phyloP scores from a whole-genome alignment of 2,888 invertebrate genomes.

The Rhogogaster chlorosoma region DNA sequence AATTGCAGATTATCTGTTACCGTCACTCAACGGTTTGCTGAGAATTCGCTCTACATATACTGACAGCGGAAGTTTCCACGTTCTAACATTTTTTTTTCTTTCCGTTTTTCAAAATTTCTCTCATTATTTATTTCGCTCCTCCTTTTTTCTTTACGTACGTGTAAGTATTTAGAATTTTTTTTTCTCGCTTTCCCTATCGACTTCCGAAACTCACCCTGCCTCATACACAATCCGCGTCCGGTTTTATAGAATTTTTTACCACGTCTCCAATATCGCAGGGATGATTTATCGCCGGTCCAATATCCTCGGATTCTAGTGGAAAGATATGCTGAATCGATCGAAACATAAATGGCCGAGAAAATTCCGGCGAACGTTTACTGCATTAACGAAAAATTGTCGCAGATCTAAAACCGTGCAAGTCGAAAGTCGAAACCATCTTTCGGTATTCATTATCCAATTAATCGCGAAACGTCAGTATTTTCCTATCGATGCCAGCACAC shows the following conservation, averaged over 20 bases:
- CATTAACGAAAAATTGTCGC: background rate
- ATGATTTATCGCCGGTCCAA: constrained; percentile 18
- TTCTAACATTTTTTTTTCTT: background rate
- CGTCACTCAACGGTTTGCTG: background rate
- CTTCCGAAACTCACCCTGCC: background rate
- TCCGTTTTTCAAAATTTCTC: background rate
- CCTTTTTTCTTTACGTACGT: background rate
- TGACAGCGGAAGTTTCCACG: background rate
- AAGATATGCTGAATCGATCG: background rate
- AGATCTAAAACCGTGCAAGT: too few relatives aligned
- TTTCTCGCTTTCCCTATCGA: background rate
- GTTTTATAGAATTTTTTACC: constrained; percentile 7
- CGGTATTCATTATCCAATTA: too few relatives aligned
- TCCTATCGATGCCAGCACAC: too few relatives aligned
- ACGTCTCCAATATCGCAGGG: constrained; percentile 25
- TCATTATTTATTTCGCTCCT: background rate
- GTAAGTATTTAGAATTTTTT: background rate
- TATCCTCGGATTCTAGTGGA: background rate
- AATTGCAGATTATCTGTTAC: constrained; percentile 58
- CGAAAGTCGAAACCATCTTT: too few relatives aligned
- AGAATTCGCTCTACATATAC: background rate
- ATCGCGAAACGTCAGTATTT: too few relatives aligned
- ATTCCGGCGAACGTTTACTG: background rate
- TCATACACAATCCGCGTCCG: background rate
- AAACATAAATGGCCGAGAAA: background rate